phyloP scores from a whole-genome alignment of 1,140 invertebrate genomes.

The Penaeus japonicus region DNA sequence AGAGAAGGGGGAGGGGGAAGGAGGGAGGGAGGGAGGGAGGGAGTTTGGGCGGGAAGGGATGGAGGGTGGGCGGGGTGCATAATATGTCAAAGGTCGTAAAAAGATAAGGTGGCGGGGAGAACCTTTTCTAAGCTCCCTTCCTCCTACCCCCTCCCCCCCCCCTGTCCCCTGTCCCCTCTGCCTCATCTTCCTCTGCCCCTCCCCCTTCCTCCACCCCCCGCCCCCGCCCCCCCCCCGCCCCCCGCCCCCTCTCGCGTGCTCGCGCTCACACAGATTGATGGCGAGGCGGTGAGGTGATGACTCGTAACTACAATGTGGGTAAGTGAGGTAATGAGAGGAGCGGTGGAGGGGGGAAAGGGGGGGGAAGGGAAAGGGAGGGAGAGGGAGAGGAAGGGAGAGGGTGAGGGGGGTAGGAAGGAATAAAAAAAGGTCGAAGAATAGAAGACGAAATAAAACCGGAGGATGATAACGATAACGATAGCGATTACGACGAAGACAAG shows the following conservation, averaged over 20 bases:
- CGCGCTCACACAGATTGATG: not conserved
- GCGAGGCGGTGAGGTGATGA: too few species aligned
- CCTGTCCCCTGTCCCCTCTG: too few species aligned
- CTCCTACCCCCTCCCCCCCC: too few species aligned
- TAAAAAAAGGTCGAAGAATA: not conserved
- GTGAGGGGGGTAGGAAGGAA: not conserved
- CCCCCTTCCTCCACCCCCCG: not conserved
- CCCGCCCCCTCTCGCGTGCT: not conserved
- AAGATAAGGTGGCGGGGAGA: not conserved
- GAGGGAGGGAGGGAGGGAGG: not conserved
- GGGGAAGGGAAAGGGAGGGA: not conserved
- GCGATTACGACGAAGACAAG: not conserved
- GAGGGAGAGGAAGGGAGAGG: not conserved
- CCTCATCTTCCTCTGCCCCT: not conserved
- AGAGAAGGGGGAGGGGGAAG: not conserved
- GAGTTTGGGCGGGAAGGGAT: not conserved
- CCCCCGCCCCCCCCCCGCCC: not conserved
- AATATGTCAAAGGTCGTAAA: not conserved
- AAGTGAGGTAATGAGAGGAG: not conserved
- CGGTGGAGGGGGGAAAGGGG: not conserved
- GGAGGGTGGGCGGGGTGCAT: not conserved
- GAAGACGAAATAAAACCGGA: not conserved
- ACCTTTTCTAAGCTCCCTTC: not conserved
- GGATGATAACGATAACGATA: not conserved
- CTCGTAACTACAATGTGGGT: not conserved